Percentiles rank a stretch among this genome's conserved stretches.
Evolutionary conservation across 2,113 vertebrate species (phyloP).

Genomic region (Hoplias malabaricus): DNA sequence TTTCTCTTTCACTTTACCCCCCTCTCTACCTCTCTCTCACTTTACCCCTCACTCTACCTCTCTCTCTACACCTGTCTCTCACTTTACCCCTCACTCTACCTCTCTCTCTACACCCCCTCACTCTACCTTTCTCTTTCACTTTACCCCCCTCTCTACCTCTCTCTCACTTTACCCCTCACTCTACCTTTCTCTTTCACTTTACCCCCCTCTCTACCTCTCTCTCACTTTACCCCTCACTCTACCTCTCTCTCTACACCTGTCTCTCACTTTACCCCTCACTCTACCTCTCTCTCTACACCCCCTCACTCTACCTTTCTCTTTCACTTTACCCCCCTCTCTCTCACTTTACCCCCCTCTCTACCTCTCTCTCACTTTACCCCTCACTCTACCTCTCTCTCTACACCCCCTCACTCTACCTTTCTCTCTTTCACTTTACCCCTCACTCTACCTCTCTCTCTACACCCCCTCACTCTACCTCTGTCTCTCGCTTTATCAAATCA

Average conservation of each 20-base stretch:
- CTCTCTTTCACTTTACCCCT: background rate
- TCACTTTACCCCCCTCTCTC: background rate
- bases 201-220: background rate
- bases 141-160: background rate
- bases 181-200: background rate
- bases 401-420: background rate
- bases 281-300: background rate
- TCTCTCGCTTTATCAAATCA: background rate
- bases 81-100: background rate
- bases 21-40: background rate
- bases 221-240: slow-evolving; percentile 64
- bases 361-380: slow-evolving; percentile 64
- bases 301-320: background rate
- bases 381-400: background rate
- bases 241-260: background rate
- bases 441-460: background rate
- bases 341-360: background rate
- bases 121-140: background rate
- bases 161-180: background rate
- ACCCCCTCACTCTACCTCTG: background rate
- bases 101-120: background rate
- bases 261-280: background rate
- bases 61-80: background rate
- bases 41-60: background rate
- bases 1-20: slow-evolving; percentile 30